Conservation (phyloP, 2,797 vertebrate genomes). For the Mustela erminea region DNA sequence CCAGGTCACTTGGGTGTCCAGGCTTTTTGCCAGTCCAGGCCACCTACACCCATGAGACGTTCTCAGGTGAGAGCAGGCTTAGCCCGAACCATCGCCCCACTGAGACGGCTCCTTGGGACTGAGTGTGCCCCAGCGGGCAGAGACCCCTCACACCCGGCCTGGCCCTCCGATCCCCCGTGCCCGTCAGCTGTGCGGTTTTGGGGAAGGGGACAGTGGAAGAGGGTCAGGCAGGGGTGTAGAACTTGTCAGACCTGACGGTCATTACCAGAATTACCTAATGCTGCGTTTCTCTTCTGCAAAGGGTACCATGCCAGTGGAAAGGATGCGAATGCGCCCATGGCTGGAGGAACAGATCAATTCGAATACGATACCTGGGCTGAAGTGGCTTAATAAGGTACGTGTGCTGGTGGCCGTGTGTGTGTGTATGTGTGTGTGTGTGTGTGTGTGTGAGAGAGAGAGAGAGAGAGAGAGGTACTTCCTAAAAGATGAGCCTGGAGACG, state of each 20-base stretch:
- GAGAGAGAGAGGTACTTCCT: background rate
- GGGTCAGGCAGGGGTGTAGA: background rate
- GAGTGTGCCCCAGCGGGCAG: background rate
- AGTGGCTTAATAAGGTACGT: conserved; percentile 97
- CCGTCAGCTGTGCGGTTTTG: background rate
- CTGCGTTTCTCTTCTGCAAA: conserved; percentile 67
- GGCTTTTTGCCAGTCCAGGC: background rate
- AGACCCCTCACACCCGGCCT: rapidly evolving
- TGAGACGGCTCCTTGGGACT: rapidly evolving
- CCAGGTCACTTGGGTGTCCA: background rate
- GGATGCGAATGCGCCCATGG: conserved; percentile 99
- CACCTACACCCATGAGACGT: rapidly evolving
- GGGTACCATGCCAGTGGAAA: conserved; percentile 96
- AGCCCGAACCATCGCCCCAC: background rate
- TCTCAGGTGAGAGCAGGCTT: background rate
- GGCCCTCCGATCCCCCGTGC: rapidly evolving
- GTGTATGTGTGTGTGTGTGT: background rate
- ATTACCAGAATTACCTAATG: background rate
- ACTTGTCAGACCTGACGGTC: background rate
- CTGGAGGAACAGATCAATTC: conserved; percentile 98
- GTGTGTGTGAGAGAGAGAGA: too few relatives aligned
- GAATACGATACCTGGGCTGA: conserved; percentile 95
- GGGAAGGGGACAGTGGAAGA: background rate
- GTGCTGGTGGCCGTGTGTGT: background rate
- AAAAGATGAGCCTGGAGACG: background rate